phyloP scores from a whole-genome alignment of 1,140 invertebrate genomes.

The Drosophila parvula region DNA sequence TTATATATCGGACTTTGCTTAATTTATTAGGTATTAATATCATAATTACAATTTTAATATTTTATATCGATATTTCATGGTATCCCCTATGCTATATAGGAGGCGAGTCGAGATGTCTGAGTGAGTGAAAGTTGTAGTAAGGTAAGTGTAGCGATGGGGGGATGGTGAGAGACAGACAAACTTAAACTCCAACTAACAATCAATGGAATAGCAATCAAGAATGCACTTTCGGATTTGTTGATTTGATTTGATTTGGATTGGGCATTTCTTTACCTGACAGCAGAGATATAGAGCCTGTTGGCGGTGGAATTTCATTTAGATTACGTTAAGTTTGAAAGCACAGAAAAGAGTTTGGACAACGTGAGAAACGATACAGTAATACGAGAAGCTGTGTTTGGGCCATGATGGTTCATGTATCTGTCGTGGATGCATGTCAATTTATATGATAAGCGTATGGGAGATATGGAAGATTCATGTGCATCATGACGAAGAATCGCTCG shows the following conservation, averaged over 20 bases:
- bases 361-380: slow-evolving; percentile 62
- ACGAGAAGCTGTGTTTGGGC: slow-evolving; percentile 48
- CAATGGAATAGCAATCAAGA: slow-evolving; percentile 68
- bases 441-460: slow-evolving; percentile 68
- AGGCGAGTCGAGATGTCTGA: slow-evolving; percentile 28
- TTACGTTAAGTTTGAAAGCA: slow-evolving; percentile 50
- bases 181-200: slow-evolving; percentile 79
- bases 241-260: slow-evolving; percentile 12
- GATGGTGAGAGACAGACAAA: slow-evolving; percentile 69
- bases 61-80: no score
- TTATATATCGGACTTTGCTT: neutral
- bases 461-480: slow-evolving; percentile 50
- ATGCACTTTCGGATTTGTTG: slow-evolving; percentile 51
- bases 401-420: slow-evolving; percentile 26
- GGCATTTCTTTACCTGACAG: slow-evolving; percentile 76
- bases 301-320: slow-evolving; percentile 49
- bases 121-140: slow-evolving; percentile 2
- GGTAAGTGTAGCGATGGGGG: slow-evolving; percentile 9
- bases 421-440: slow-evolving; percentile 69
- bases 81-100: neutral
- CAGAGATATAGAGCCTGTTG: slow-evolving; percentile 69
- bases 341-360: slow-evolving; percentile 67
- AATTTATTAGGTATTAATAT: no score
- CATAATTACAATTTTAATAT: no score
- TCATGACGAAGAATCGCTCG: slow-evolving; percentile 43